phyloP scores from a whole-genome alignment of 2,113 vertebrate species.

The Antennarius striatus region DNA sequence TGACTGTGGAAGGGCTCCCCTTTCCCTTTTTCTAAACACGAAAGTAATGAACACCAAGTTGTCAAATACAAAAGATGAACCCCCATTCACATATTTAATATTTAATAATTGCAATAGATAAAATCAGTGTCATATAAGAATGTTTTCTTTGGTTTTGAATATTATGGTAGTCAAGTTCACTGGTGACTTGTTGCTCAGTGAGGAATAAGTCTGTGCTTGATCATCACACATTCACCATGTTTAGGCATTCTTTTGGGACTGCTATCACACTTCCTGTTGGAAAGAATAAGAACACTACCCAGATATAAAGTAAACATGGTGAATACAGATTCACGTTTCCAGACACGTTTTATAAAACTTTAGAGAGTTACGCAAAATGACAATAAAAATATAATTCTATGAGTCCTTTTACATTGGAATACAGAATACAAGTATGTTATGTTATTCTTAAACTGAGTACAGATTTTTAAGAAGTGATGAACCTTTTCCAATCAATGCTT shows the following conservation, averaged over 20 bases:
- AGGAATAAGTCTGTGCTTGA: slow-evolving; percentile 2
- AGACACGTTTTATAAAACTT: no score
- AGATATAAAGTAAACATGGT: slow-evolving; percentile 11
- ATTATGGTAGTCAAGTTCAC: not conserved
- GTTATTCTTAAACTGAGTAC: no score
- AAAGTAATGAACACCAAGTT: not conserved
- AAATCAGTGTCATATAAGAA: not conserved
- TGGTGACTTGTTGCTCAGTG: not conserved
- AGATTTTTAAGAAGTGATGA: no score
- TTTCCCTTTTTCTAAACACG: not conserved
- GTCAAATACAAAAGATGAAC: not conserved
- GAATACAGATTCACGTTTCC: no score
- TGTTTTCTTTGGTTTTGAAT: slow-evolving; percentile 12
- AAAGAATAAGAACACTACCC: slow-evolving; percentile 52
- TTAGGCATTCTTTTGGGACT: slow-evolving; percentile 37
- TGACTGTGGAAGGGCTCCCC: not conserved
- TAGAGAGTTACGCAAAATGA: no score
- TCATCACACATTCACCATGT: slow-evolving; percentile 30
- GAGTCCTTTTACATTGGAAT: no score
- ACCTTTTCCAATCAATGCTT: no score
- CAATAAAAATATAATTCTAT: no score
- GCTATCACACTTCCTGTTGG: slow-evolving; percentile 57
- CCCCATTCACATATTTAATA: not conserved
- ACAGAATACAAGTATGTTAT: no score
- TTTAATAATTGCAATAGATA: not conserved